Conservation (phyloP, 1,140 invertebrate species). For the Monochamus saltuarius region DNA sequence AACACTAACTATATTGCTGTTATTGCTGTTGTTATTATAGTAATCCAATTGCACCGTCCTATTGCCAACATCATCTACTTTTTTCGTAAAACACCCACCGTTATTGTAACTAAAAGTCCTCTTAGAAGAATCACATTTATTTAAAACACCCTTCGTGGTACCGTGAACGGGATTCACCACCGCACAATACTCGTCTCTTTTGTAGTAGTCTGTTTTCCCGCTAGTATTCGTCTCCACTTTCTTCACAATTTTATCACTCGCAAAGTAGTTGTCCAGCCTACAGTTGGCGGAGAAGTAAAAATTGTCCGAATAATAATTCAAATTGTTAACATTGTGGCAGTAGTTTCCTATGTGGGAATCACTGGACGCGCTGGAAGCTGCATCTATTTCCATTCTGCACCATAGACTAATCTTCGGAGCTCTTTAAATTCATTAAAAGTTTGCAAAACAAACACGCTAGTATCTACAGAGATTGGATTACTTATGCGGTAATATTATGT, state of each 20-base stretch:
- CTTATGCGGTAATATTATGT: constrained; percentile 13
- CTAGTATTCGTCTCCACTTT: constrained; percentile 24
- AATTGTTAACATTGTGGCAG: constrained; percentile 25
- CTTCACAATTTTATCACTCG: constrained; percentile 34
- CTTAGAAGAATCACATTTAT: constrained; percentile 33
- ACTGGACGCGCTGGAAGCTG: constrained; percentile 43
- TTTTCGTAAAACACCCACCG: constrained; percentile 39
- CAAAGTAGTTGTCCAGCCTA: constrained; percentile 42
- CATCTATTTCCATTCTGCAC: constrained; percentile 43
- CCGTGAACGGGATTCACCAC: neutral
- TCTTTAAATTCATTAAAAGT: constrained; percentile 14
- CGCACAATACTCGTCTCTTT: constrained; percentile 32
- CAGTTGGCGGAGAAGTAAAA: constrained; percentile 39
- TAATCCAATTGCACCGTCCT: constrained; percentile 32
- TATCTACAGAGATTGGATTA: constrained; percentile 14
- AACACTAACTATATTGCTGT: constrained; percentile 23
- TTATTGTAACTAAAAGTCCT: constrained; percentile 24
- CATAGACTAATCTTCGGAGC: neutral
- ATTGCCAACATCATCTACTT: constrained; percentile 31
- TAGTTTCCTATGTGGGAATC: constrained; percentile 42
- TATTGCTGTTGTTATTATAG: constrained; percentile 28
- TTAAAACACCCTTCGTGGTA: constrained; percentile 25
- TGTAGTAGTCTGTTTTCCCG: constrained; percentile 25
- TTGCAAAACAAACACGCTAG: constrained; percentile 8
- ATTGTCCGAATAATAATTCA: constrained; percentile 46